Evolutionary conservation across 2,113 vertebrate species (phyloP).

Genomic region (Dasyprocta punctata): DNA sequence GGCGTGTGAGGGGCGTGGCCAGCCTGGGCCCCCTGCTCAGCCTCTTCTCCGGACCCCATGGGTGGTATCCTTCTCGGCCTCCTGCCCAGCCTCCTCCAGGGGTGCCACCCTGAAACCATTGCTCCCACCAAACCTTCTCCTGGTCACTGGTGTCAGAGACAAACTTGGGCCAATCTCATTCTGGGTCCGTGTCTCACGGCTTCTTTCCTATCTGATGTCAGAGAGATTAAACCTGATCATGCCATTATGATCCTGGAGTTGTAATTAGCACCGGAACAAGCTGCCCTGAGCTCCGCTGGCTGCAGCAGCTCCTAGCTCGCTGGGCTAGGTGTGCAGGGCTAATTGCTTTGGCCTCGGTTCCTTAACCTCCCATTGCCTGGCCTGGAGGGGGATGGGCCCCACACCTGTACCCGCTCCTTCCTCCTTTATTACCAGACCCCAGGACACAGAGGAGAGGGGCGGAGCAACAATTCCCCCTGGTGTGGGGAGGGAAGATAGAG

Average conservation of each 20-base stretch:
- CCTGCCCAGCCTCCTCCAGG: neutral
- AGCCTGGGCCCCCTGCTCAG: neutral
- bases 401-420: neutral
- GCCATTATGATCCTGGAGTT: neutral
- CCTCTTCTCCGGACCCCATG: neutral
- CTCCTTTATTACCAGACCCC: neutral
- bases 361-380: neutral
- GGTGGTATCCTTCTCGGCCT: too few relatives aligned
- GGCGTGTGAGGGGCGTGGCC: neutral
- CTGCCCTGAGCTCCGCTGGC: neutral
- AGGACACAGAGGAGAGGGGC: neutral
- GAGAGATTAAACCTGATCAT: neutral
- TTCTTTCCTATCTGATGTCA: conserved; percentile 25
- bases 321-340: fast-evolving
- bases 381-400: fast-evolving
- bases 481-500: neutral
- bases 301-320: neutral
- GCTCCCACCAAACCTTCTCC: neutral
- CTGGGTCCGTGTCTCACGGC: neutral
- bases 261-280: conserved; percentile 24
- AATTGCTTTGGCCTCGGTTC: neutral
- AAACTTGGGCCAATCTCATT: neutral
- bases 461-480: neutral
- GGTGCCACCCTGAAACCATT: neutral
- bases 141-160: neutral